Evolutionary conservation across 2,797 vertebrate species (phyloP), one percentile per base, ranked within the genome.

Genomic region (Hozukius guyotensis): DNA sequence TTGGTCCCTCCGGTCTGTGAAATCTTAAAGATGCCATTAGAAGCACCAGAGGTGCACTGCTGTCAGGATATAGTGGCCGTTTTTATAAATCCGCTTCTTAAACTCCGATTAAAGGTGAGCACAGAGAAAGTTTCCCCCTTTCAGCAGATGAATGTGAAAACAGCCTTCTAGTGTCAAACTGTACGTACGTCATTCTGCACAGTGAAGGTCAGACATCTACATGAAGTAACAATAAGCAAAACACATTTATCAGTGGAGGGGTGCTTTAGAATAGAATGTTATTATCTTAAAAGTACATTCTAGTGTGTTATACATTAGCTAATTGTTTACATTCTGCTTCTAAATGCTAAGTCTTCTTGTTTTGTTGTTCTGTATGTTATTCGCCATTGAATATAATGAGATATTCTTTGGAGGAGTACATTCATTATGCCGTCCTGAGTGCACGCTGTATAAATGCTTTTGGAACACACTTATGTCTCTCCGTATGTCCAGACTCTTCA

Each of bases 401-500:
- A 62, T 46, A 9, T 53, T 18, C 24, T 14, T 55, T 55, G 46
- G 32, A 34, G 34, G 27, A 34, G 34, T 52, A 8, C 9, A 32
- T 60, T 20, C n/a, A 83, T 72, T 18, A 2, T 36, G 20, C 9
- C 46, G 8, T 67, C 25, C 24, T 8, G 57, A 57, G 56, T 68
- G 52, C 20, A 6, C 2, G 2, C 27, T 55, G 9, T 55, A 55
- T 36, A 31, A 49, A 64, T 36, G 36, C 46, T 56, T 72, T 55
- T 55, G 29, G 38, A 59, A 36, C 38, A 8, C 34, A 22, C 55
- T 49, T 11, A n/a, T 57, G 31, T 20, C 14, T 38, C 55, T 31
- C 63, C 65, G 34, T 49, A 42, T 49, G 76, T 77, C 62, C 68
- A 53, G 8, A 66, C 25, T 31, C 59, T 52, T 82, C 61, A 61